Base-by-base conservation (phyloP, 2,797 vertebrate species). In the Chromobotia macracanthus region DNA sequence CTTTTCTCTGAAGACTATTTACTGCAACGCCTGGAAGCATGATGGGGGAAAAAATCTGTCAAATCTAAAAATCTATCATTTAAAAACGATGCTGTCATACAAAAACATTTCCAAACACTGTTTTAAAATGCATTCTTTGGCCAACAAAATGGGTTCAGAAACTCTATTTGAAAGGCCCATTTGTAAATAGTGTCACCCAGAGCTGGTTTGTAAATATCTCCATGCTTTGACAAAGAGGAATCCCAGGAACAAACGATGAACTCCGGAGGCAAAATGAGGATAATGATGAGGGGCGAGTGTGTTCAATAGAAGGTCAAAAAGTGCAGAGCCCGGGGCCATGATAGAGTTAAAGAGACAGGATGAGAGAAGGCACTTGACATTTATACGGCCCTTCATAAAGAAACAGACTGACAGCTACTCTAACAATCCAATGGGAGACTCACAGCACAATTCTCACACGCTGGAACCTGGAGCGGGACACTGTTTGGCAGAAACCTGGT, bases 241-340 rank as follows among this genome's bases (percentile, higher is more conserved):
- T 85, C 75, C 77, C 48, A 56, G 80, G 67, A 76, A 83, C 72
- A 75, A 85, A 75, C 84, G 75, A 80, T 83, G 83, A 83, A 80
- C 84, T 83, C 82, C 82, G 72, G 63, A 76, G 83, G 86, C 89
- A 86, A 83, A 89, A 81, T 76, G 87, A 63, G 46, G 87, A 85
- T 89, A 88, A 91, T 90, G 91, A 91, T 87, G 88, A 86, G 86
- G 84, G 89, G 83, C 81, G 89, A 89, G 90, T 89, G 88, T 87
- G 88, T 91, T 93, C 90, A 91, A 90, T 89, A 82, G 56, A 74
- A 84, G 88, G 92, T 93, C 91, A 93, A 86, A 89, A 90, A 90
- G 88, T 89, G 90, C 75, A 81, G 65, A 79, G 86, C 91, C 88
- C 65, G 68, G 79, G 90, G 91, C 88, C 81, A 86, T 84, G 84